These are phyloP conservation scores for Denticeps clupeoides DNA, from an alignment of 2,797 vertebrate genomes.

Conservation along the genomic window DNA sequence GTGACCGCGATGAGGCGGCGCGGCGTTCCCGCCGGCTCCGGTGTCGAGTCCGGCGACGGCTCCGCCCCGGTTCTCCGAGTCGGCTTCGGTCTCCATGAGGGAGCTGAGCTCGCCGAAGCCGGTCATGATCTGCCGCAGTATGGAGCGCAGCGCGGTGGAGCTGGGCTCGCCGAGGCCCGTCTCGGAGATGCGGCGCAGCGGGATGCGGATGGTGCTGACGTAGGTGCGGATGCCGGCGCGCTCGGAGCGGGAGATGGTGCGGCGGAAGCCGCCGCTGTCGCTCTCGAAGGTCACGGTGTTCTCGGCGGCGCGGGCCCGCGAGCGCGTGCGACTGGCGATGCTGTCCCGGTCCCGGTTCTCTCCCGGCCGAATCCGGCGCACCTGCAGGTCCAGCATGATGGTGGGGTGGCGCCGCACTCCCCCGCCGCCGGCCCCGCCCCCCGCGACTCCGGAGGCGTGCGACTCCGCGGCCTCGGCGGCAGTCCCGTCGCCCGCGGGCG, in stretches of 20 bases:
- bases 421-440: conserved; percentile 48
- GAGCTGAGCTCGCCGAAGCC: conserved; percentile 89
- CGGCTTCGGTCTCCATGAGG: conserved; percentile 83
- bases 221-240: conserved; percentile 82
- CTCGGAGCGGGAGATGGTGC: conserved; percentile 83
- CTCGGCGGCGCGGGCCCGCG: conserved; percentile 74
- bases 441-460: conserved; percentile 67
- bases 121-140: conserved; percentile 89
- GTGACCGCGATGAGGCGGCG: no score
- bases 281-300: conserved; percentile 84
- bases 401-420: conserved; percentile 73
- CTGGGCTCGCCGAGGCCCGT: conserved; percentile 80
- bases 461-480: conserved; percentile 52
- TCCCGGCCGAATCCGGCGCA: conserved; percentile 80
- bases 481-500: conserved; percentile 49
- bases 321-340: conserved; percentile 84
- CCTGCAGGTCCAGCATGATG: conserved; percentile 86
- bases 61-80: conserved; percentile 49
- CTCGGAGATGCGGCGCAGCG: conserved; percentile 78
- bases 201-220: conserved; percentile 85
- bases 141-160: conserved; percentile 75
- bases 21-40: conserved; percentile 18
- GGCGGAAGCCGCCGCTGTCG: conserved; percentile 79
- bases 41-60: neutral
- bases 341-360: conserved; percentile 86